Percentiles rank a stretch among this genome's conserved stretches.
Conservation (phyloP, 1,140 invertebrate species). For the Drosophila bifasciata region DNA sequence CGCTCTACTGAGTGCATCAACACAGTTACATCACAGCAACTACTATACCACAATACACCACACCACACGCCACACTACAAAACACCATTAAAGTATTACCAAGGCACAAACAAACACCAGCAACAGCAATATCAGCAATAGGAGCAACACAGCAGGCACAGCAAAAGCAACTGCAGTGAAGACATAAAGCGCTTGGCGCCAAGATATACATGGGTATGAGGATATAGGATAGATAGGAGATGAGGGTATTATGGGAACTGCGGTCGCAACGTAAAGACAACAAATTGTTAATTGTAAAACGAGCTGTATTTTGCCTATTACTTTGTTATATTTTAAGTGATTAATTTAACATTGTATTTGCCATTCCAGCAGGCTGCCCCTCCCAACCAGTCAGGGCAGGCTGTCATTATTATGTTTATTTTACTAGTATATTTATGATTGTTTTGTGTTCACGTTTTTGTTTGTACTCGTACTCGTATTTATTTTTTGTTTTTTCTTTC, state of each 20-base stretch:
- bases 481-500: slow-evolving; percentile 41
- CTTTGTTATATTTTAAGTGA: slow-evolving; percentile 36
- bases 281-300: slow-evolving; percentile 53
- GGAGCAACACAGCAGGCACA: slow-evolving; percentile 31
- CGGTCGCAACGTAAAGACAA: slow-evolving; percentile 69
- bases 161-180: slow-evolving; percentile 8
- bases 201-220: slow-evolving; percentile 26
- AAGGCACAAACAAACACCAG: slow-evolving; percentile 63
- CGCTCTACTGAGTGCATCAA: slow-evolving; percentile 63
- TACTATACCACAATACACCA: slow-evolving; percentile 20
- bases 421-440: slow-evolving; percentile 51
- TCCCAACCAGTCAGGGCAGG: background rate
- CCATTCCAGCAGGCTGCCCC: slow-evolving; percentile 62
- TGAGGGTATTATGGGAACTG: slow-evolving; percentile 74
- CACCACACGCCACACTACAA: slow-evolving; percentile 13
- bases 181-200: slow-evolving; percentile 62
- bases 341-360: slow-evolving; percentile 44
- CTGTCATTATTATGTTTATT: slow-evolving; percentile 46
- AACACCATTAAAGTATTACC: slow-evolving; percentile 75
- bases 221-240: slow-evolving; percentile 28
- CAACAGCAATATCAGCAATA: slow-evolving; percentile 40
- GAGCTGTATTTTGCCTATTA: slow-evolving; percentile 41
- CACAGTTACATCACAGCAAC: slow-evolving; percentile 26
- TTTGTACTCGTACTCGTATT: slow-evolving; percentile 26
- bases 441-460: slow-evolving; percentile 60